Percentiles rank a stretch among this genome's conserved stretches.
Evolutionary conservation across 2,888 invertebrate species (phyloP).

Genomic region (Spatulosminthurus flaviceps): DNA sequence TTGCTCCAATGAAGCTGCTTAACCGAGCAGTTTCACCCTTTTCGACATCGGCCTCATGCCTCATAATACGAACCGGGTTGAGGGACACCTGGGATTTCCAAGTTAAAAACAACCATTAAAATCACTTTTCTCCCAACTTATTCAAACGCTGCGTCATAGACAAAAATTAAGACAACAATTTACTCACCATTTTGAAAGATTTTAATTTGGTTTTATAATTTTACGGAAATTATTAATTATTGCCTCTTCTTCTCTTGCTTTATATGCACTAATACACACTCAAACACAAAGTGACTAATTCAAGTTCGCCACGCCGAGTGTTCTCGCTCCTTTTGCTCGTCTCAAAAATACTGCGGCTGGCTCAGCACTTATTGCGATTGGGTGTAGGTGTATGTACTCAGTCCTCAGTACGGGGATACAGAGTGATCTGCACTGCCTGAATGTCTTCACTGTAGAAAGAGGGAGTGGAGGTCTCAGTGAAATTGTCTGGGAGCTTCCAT

Average conservation of each 20-base stretch:
- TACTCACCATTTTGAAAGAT: conserved; percentile 40
- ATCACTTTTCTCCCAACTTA: background rate
- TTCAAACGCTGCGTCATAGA: background rate
- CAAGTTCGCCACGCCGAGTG: conserved; percentile 29
- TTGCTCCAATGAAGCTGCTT: conserved; percentile 98
- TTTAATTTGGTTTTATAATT: background rate
- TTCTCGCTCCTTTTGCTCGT: conserved; percentile 20
- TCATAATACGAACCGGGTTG: conserved; percentile 93
- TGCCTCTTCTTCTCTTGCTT: background rate
- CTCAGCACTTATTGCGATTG: too few relatives aligned
- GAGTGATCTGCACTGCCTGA: too few relatives aligned
- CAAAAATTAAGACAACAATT: background rate
- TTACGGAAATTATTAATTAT: conserved; percentile 1
- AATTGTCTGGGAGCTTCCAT: too few relatives aligned
- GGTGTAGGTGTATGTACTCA: too few relatives aligned
- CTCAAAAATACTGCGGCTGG: too few relatives aligned
- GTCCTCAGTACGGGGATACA: too few relatives aligned
- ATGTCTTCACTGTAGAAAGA: too few relatives aligned
- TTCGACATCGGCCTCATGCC: conserved; percentile 97
- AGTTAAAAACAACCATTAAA: background rate
- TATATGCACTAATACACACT: conserved; percentile 3
- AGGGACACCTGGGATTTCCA: conserved; percentile 76
- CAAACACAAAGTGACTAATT: conserved; percentile 20
- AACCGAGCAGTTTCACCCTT: conserved; percentile 96
- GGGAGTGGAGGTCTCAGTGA: too few relatives aligned